A percentile compares a stretch with the other conserved stretches of the same genome.
Evolutionary conservation across 2,888 invertebrate species (phyloP).

Genomic region (Carabus problematicus): DNA sequence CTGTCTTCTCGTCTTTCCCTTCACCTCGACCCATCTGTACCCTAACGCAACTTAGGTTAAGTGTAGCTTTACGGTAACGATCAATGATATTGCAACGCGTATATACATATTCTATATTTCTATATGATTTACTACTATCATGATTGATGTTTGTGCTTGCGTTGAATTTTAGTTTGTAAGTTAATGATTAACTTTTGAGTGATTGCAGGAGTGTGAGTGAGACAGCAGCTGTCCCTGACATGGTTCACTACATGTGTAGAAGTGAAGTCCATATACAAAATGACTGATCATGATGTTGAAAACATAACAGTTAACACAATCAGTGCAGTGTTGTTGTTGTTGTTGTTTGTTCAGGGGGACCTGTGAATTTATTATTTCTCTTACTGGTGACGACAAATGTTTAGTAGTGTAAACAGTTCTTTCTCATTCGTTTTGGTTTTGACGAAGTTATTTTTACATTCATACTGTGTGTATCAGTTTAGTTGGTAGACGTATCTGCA

Average conservation of each 20-base stretch:
- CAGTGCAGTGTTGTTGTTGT: conserved; percentile 30
- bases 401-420: conserved; percentile 39
- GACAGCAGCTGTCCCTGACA: conserved; percentile 30
- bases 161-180: conserved; percentile 22
- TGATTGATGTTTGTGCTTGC: too few species aligned
- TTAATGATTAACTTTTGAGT: conserved; percentile 36
- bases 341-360: conserved; percentile 10
- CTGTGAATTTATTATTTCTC: conserved; percentile 33
- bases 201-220: conserved; percentile 43
- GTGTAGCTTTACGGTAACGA: conserved; percentile 4
- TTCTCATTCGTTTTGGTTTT: conserved; percentile 31
- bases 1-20: not conserved
- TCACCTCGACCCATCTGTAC: not conserved
- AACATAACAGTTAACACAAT: conserved; percentile 22
- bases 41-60: not conserved
- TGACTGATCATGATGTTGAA: conserved; percentile 1
- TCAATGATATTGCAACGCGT: not conserved
- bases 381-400: conserved; percentile 31
- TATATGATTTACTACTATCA: not conserved
- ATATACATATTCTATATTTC: not conserved
- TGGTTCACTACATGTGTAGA: conserved; percentile 36
- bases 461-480: conserved; percentile 32
- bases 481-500: conserved; percentile 31
- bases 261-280: conserved; percentile 21
- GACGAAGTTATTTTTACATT: conserved; percentile 30